These are phyloP conservation scores for Chrysopa pallens DNA, from an alignment of 1,140 invertebrate genomes.

Conservation along the genomic window DNA sequence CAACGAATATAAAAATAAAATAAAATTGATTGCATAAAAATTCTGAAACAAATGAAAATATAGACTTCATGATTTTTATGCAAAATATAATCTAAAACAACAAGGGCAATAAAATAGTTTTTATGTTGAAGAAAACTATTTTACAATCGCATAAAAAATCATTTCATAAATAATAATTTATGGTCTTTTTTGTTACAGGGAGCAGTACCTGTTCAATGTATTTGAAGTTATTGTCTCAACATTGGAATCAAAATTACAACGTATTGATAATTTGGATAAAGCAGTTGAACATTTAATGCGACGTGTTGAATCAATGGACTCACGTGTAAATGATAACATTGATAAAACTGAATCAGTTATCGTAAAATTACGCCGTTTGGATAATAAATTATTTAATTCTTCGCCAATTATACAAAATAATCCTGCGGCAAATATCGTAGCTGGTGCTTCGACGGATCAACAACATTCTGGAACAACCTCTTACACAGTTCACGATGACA, in stretches of 20 bases:
- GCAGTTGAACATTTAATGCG: constrained; percentile 71
- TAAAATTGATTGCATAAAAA: too few species aligned
- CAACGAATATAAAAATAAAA: too few species aligned
- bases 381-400: constrained; percentile 48
- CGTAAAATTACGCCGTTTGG: constrained; percentile 48
- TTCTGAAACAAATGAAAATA: too few species aligned
- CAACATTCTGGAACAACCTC: constrained; percentile 9
- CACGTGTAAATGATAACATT: constrained; percentile 60
- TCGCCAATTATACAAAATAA: constrained; percentile 4
- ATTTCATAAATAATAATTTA: too few species aligned
- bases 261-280: constrained; percentile 71
- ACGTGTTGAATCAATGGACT: constrained; percentile 60
- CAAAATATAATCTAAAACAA: too few species aligned
- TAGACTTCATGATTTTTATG: too few species aligned
- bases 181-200: constrained; percentile 49
- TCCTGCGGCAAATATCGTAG: constrained; percentile 9
- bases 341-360: constrained; percentile 68
- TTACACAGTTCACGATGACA: constrained; percentile 7
- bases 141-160: too few species aligned
- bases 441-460: constrained; percentile 13
- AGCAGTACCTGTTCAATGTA: constrained; percentile 72
- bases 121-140: too few species aligned
- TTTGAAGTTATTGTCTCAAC: constrained; percentile 78
- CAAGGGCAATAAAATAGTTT: too few species aligned
- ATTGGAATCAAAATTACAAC: constrained; percentile 65